Base-by-base conservation (phyloP, 2,113 vertebrate genomes). In the Pangasianodon gigas region DNA sequence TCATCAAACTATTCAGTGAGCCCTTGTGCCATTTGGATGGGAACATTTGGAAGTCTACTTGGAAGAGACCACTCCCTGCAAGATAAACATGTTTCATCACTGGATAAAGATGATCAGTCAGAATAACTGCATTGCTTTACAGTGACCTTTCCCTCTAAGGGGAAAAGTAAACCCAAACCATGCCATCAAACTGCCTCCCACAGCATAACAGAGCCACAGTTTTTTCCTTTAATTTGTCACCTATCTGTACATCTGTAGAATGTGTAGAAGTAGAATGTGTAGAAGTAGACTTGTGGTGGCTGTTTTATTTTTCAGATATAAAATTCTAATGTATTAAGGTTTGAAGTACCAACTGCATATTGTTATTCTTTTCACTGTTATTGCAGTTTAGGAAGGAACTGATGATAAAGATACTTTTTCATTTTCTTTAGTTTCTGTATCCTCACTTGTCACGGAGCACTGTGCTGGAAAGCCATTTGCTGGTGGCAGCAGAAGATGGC, bases 401-500 rank as follows among this genome's bases (percentile, higher is more conserved):
- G 26, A 32, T 10, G n/a, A 37, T 74, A 18, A 52, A 67, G 18
- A 41, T 85, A 46, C 84, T 93, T 65, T 86, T 19, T 56, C 9
- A 58, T 46, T 91, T 58, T 89, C 84, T 77, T 46, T 62, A 99
- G 98, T 99, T 99, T 93, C 96, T 99, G 86, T 95, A 97, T 93
- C 96, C 96, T 87, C 92, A 93, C 83, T 90, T 93, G 91, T 95
- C 92, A 89, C 95, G 90, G 92, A 95, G 37, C 88, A 88, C 91
- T 85, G 94, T 94, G 85, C 92, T 95, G 91, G 96, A 97, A 93
- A 97, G 95, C 93, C 97, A 93, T 92, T 95, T 99, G 89, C 94
- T 99, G 94, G 93, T 99, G 89, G 91, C 98, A 91, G 97, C 97
- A 77, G 98, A 98, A 93, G 98, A 99, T 87, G 97, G 97, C 95